Conservation (phyloP, 1,140 invertebrate species). For the Theocolax elegans region DNA sequence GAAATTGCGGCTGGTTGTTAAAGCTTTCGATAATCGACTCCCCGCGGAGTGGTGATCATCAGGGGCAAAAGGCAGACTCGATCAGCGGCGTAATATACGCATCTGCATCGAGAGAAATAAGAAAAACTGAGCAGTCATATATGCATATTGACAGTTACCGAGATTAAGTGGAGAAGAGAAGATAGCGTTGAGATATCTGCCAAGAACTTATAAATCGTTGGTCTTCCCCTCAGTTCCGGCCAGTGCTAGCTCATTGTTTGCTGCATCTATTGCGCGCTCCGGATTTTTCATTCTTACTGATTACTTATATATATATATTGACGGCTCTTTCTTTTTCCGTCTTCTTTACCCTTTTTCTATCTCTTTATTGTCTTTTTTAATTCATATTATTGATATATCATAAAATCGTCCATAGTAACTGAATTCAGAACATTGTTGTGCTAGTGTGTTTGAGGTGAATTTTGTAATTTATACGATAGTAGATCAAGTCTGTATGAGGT, state of each 20-base stretch:
- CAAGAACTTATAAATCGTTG: conserved; percentile 33
- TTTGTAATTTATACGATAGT: not conserved
- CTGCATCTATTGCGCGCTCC: not conserved
- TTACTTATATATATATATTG: too few relatives aligned
- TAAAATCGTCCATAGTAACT: too few relatives aligned
- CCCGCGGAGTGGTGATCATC: conserved; percentile 1
- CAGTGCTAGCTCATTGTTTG: not conserved
- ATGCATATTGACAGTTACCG: not conserved
- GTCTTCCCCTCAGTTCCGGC: not conserved
- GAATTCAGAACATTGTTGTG: too few relatives aligned
- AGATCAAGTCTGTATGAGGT: conserved; percentile 28
- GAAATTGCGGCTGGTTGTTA: too few relatives aligned
- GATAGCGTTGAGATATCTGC: not conserved
- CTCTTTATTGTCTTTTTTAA: too few relatives aligned
- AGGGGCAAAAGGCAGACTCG: not conserved
- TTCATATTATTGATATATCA: too few relatives aligned
- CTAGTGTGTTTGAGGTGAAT: not conserved
- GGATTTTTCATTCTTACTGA: too few relatives aligned
- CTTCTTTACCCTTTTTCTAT: too few relatives aligned
- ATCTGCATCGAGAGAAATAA: not conserved
- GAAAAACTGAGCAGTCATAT: not conserved
- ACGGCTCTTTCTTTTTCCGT: too few relatives aligned
- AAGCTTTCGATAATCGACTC: too few relatives aligned
- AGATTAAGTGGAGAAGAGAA: not conserved
- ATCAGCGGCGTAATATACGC: not conserved